A percentile compares a stretch with the other conserved stretches of the same genome.
Conservation (phyloP, 2,888 invertebrate genomes). For the Eurytoma adleriae region DNA sequence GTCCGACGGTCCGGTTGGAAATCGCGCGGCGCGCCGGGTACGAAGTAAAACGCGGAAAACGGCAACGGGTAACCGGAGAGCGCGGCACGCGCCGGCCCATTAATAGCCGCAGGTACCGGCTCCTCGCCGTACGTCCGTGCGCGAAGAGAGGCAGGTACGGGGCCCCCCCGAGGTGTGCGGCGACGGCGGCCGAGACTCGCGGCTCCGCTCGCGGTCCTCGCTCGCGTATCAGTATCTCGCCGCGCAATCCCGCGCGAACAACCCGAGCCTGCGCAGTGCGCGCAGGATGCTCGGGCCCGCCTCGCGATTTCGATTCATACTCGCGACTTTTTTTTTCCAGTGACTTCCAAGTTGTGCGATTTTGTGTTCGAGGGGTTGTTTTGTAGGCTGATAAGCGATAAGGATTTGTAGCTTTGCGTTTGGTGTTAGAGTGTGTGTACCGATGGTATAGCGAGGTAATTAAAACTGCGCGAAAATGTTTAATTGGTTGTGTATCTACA, state of each 20-base stretch:
- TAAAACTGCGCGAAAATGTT: no score
- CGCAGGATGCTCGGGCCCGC: constrained; percentile 1
- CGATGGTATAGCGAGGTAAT: no score
- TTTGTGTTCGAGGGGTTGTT: no score
- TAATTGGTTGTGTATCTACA: no score
- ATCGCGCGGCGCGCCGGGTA: no score
- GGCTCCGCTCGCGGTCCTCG: not conserved
- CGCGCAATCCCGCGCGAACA: not conserved
- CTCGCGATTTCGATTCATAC: no score
- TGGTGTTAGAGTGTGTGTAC: no score
- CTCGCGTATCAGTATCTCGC: not conserved
- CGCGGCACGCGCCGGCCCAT: not conserved
- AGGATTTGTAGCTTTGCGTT: no score
- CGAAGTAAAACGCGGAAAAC: not conserved
- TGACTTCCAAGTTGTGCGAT: no score
- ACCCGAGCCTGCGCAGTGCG: not conserved
- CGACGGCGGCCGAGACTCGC: not conserved
- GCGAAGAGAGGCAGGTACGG: not conserved
- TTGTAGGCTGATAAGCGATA: no score
- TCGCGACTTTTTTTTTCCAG: no score
- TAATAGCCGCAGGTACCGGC: not conserved
- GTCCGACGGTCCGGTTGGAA: no score
- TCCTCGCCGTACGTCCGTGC: constrained; percentile 16
- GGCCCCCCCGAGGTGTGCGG: not conserved
- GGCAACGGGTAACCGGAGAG: not conserved